A percentile compares a stretch with the other conserved stretches of the same genome.
These are phyloP conservation scores for Xanthia togata DNA, from an alignment of 2,888 invertebrate species.

Conservation along the genomic window DNA sequence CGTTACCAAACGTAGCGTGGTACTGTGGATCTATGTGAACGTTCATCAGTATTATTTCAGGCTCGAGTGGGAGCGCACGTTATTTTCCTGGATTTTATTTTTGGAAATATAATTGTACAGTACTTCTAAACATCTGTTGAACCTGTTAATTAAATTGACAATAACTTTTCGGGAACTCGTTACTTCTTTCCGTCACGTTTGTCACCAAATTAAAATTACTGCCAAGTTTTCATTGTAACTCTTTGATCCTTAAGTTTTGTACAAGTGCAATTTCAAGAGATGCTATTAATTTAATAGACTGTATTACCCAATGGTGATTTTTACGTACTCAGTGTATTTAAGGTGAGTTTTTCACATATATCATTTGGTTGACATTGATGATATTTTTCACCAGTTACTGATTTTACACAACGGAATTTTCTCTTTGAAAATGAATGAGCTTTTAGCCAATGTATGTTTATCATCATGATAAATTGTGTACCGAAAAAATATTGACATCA, in stretches of 20 bases:
- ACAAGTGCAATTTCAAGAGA: conserved; percentile 57
- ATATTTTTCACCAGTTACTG: conserved; percentile 29
- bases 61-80: conserved; percentile 76
- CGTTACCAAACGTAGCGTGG: conserved; percentile 60
- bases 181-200: conserved; percentile 17
- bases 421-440: conserved; percentile 31
- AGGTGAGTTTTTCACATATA: conserved; percentile 56
- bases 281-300: conserved; percentile 31
- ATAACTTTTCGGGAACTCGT: conserved; percentile 28
- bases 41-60: conserved; percentile 83
- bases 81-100: conserved; percentile 38
- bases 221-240: conserved; percentile 53
- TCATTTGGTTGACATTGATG: conserved; percentile 13
- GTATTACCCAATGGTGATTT: conserved; percentile 49
- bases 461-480: conserved; percentile 20
- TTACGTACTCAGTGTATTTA: conserved; percentile 43
- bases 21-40: conserved; percentile 63
- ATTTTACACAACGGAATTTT: conserved; percentile 21
- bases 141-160: conserved; percentile 35
- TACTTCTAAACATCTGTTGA: conserved; percentile 49
- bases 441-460: conserved; percentile 32
- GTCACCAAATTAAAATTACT: conserved; percentile 24
- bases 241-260: conserved; percentile 55
- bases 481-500: conserved; percentile 6
- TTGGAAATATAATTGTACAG: conserved; percentile 29